phyloP scores from a whole-genome alignment of 2,888 invertebrate species.

The Lasioglossum vierecki region DNA sequence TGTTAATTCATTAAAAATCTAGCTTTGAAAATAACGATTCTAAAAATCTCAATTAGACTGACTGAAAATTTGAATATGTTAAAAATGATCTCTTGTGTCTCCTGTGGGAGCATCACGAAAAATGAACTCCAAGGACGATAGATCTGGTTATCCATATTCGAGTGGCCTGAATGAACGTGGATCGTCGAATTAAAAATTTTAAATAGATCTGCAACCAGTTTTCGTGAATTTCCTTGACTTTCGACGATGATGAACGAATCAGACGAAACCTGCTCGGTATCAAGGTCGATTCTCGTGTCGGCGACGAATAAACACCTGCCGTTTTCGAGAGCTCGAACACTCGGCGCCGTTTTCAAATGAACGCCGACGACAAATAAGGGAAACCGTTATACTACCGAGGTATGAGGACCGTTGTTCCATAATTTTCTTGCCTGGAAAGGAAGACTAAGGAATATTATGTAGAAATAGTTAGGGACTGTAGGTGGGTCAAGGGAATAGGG shows the following conservation, averaged over 20 bases:
- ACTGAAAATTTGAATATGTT: background rate
- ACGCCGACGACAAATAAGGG: background rate
- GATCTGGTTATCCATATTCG: background rate
- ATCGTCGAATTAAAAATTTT: background rate
- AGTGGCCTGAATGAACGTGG: background rate
- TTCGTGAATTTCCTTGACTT: background rate
- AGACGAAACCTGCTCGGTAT: background rate
- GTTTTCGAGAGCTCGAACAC: background rate
- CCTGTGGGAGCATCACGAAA: background rate
- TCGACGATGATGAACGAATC: background rate
- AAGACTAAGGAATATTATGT: background rate
- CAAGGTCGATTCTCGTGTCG: constrained; percentile 6
- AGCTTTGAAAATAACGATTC: background rate
- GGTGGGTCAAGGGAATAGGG: background rate
- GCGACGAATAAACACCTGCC: background rate
- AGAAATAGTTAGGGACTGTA: background rate
- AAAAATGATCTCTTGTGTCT: background rate
- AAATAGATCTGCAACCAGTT: too few species aligned
- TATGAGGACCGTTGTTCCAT: background rate
- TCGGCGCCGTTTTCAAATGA: background rate
- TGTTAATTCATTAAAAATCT: background rate
- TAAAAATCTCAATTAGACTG: too few species aligned
- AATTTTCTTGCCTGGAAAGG: background rate
- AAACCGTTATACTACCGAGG: background rate
- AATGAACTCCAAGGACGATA: background rate